A percentile compares a stretch with the other conserved stretches of the same genome.
Evolutionary conservation across 2,113 vertebrate species (phyloP).

Genomic region (Dolichallabes microphthalmus): DNA sequence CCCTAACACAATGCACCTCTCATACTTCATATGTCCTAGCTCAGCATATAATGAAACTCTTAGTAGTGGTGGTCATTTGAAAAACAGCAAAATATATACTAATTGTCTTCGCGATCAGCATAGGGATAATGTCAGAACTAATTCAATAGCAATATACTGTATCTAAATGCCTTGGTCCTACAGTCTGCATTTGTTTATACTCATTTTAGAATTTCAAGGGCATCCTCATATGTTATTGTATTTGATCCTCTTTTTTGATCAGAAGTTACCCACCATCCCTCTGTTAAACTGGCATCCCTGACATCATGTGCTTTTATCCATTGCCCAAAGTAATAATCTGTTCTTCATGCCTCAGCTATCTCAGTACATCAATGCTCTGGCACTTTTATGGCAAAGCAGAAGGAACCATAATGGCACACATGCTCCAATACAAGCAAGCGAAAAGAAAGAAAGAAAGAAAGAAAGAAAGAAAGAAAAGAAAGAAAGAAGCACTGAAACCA

Average conservation of each 20-base stretch:
- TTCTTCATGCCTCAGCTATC: conserved; percentile 36
- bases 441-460: neutral
- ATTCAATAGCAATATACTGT: neutral
- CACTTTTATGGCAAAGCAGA: conserved; percentile 13
- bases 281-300: neutral
- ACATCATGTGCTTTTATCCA: conserved; percentile 47
- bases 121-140: neutral
- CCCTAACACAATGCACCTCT: neutral
- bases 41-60: neutral
- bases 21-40: neutral
- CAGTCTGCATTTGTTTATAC: conserved; percentile 21
- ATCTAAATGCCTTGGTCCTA: neutral
- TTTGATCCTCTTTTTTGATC: conserved; percentile 1
- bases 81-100: neutral
- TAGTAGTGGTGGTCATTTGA: neutral
- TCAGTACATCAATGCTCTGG: conserved; percentile 32
- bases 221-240: conserved; percentile 15
- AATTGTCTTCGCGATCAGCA: neutral
- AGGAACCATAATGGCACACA: conserved; percentile 40
- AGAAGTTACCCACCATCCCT: conserved; percentile 4
- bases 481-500: neutral
- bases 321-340: conserved; percentile 46
- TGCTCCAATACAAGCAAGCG: conserved; percentile 23
- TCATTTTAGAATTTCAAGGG: conserved; percentile 7
- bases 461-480: neutral